A percentile compares a stretch with the other conserved stretches of the same genome.
Evolutionary conservation across 2,113 vertebrate genomes (phyloP).

Genomic region (Python bivittatus): DNA sequence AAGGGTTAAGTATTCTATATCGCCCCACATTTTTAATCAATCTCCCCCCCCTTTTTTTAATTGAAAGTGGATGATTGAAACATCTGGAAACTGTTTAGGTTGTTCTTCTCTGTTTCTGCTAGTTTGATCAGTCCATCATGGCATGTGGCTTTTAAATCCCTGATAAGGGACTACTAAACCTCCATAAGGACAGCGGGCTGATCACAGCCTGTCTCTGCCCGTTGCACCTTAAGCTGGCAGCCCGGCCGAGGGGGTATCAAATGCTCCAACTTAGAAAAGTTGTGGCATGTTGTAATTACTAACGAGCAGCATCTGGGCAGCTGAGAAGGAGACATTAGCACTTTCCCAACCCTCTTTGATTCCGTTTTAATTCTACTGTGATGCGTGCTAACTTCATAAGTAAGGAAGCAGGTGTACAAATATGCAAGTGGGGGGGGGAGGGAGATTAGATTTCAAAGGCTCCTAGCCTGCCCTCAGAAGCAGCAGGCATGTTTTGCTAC

Average conservation of each 20-base stretch:
- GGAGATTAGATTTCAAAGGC: slow-evolving; percentile 20
- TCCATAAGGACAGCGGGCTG: not conserved
- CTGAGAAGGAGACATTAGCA: not conserved
- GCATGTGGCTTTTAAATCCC: not conserved
- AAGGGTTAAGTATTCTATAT: not conserved
- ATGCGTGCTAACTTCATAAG: slow-evolving; percentile 39
- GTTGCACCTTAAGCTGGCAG: not conserved
- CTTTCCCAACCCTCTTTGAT: not conserved
- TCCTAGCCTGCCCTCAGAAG: slow-evolving; percentile 21
- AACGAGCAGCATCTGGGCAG: slow-evolving; percentile 8
- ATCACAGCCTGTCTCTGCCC: not conserved
- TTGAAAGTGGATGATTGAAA: not conserved
- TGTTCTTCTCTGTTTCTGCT: not conserved
- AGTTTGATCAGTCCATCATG: not conserved
- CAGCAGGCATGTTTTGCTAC: slow-evolving; percentile 14
- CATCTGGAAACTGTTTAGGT: not conserved
- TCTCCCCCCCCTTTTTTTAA: not conserved
- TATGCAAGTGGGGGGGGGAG: not conserved
- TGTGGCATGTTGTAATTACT: not conserved
- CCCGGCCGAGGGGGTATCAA: not conserved
- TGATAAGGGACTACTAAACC: not conserved
- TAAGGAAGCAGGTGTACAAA: slow-evolving; percentile 30
- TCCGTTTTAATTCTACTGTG: slow-evolving; percentile 10
- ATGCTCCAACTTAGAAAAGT: not conserved
- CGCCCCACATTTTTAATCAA: not conserved